Evolutionary conservation across 2,113 vertebrate species (phyloP).

Genomic region (Dendrocopos noguchii): DNA sequence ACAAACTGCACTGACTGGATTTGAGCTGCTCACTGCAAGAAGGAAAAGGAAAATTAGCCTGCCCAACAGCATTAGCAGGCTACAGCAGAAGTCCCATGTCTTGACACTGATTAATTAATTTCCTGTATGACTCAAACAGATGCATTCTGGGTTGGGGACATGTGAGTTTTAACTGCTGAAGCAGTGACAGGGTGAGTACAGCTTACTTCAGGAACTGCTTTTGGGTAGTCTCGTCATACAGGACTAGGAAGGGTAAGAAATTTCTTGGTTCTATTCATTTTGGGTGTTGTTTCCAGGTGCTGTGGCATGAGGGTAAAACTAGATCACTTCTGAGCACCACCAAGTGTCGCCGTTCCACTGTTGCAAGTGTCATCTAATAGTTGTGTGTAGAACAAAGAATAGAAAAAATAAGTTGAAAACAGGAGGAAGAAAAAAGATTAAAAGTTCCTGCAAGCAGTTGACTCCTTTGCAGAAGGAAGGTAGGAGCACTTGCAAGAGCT

Average conservation of each 20-base stretch:
- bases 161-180: not conserved
- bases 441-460: not conserved
- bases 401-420: not conserved
- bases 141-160: not conserved
- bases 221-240: not conserved
- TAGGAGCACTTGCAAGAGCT: not conserved
- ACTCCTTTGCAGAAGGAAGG: not conserved
- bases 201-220: not conserved
- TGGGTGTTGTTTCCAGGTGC: not conserved
- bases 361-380: not conserved
- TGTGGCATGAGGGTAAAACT: not conserved
- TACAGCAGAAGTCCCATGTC: not conserved
- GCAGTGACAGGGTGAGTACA: not conserved
- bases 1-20: not conserved
- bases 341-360: not conserved
- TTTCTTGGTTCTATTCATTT: not conserved
- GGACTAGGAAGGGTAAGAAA: not conserved
- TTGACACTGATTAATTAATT: not conserved
- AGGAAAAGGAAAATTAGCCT: not conserved
- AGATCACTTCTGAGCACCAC: not conserved
- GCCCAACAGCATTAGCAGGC: not conserved
- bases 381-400: not conserved
- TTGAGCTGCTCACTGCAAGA: not conserved
- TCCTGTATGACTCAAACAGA: not conserved
- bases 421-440: not conserved